Conservation (phyloP, 1,140 invertebrate genomes). For the Anoplophora glabripennis region DNA sequence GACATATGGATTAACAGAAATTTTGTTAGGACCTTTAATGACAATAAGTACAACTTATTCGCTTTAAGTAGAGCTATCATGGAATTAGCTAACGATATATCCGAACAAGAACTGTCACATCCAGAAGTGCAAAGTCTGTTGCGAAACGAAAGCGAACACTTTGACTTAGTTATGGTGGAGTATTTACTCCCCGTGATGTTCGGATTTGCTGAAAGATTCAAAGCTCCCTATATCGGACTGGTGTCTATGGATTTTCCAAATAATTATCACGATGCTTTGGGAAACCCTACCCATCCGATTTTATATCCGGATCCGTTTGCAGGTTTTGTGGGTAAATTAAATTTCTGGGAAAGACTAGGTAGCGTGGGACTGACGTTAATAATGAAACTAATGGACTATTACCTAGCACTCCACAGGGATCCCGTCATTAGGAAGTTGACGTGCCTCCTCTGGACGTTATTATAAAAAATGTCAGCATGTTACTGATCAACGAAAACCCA, state of each 20-base stretch:
- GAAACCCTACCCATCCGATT: conserved; percentile 46
- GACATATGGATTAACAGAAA: neutral
- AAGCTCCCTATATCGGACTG: conserved; percentile 36
- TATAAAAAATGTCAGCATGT: conserved; percentile 50
- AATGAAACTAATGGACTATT: conserved; percentile 29
- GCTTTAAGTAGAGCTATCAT: neutral
- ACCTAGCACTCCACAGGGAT: conserved; percentile 12
- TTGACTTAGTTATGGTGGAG: conserved; percentile 43
- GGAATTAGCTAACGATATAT: neutral
- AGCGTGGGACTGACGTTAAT: conserved; percentile 24
- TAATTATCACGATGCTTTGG: conserved; percentile 35
- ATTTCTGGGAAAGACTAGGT: conserved; percentile 45
- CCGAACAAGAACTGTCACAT: conserved; percentile 19
- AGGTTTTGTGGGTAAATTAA: neutral
- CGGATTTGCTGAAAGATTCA: conserved; percentile 30
- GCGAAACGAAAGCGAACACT: conserved; percentile 33
- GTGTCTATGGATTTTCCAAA: conserved; percentile 20
- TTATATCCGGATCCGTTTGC: conserved; percentile 33
- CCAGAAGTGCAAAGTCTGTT: conserved; percentile 43
- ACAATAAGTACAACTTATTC: neutral
- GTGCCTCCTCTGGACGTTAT: conserved; percentile 50
- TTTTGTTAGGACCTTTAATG: neutral
- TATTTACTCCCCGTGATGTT: conserved; percentile 25
- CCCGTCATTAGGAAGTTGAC: conserved; percentile 36
- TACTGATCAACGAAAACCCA: conserved; percentile 52